Conservation (phyloP, 2,113 vertebrate genomes). For the Oryzias melastigma region DNA sequence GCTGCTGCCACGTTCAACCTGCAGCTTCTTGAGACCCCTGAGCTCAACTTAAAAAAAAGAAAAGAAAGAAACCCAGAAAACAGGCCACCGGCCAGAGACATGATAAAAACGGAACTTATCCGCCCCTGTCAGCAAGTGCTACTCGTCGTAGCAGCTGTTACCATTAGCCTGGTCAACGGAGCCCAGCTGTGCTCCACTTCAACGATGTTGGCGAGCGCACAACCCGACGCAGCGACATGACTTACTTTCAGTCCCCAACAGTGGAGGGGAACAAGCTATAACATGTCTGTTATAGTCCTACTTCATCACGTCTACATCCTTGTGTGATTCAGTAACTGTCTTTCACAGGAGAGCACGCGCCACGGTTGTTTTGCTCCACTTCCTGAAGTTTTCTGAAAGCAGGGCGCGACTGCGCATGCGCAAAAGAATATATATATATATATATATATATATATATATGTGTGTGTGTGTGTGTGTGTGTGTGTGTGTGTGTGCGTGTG, state of each 20-base stretch:
- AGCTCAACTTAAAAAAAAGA: neutral
- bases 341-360: slow-evolving; percentile 20
- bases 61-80: no score
- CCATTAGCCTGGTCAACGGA: slow-evolving; percentile 31
- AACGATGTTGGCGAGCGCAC: slow-evolving; percentile 4
- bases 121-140: neutral
- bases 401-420: slow-evolving; percentile 60
- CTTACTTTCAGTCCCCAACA: slow-evolving; percentile 58
- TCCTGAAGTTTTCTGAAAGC: slow-evolving; percentile 62
- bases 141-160: slow-evolving; percentile 14
- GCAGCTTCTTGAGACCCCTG: neutral
- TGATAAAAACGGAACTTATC: no score
- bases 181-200: slow-evolving; percentile 13
- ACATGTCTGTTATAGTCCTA: slow-evolving; percentile 28
- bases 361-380: slow-evolving; percentile 72
- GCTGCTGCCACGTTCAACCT: neutral
- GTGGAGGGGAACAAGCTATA: slow-evolving; percentile 23
- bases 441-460: no score
- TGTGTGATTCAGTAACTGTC: slow-evolving; percentile 25
- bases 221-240: neutral
- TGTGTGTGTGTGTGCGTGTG: no score
- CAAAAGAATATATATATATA: neutral
- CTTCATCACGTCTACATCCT: slow-evolving; percentile 54
- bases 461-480: no score
- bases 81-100: no score